These are phyloP conservation scores for Calcarius lapponicus DNA, from an alignment of 2,797 vertebrate genomes.

Conservation along the genomic window DNA sequence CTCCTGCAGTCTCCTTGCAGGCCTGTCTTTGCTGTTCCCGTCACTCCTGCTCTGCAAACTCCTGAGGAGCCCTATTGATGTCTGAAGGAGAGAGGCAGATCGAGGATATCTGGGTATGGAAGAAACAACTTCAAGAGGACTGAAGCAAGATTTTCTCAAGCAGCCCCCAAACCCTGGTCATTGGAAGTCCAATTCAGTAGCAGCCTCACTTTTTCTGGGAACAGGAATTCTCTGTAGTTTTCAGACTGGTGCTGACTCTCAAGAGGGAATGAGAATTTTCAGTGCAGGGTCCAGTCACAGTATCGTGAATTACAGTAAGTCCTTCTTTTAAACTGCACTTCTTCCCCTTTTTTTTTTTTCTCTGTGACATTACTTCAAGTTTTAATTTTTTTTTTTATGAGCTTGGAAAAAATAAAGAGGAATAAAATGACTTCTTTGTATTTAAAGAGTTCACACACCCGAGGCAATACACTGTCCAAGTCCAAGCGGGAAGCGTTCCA, in stretches of 20 bases:
- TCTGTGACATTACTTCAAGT: neutral
- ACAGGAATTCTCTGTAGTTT: neutral
- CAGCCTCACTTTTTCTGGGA: neutral
- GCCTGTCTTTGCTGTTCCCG: neutral
- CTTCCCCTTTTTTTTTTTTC: fast-evolving
- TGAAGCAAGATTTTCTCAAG: fast-evolving
- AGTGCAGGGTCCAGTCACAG: neutral
- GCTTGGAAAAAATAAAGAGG: neutral
- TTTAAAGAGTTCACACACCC: neutral
- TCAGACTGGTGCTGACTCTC: neutral
- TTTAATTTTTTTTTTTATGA: neutral
- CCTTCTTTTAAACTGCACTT: neutral
- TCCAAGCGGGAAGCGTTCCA: neutral
- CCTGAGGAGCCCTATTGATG: neutral
- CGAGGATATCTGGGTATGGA: neutral
- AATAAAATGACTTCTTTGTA: neutral
- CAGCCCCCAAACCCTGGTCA: neutral
- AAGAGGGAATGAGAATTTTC: neutral
- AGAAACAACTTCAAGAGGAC: neutral
- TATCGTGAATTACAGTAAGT: neutral
- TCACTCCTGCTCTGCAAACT: neutral
- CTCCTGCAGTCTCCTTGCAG: neutral
- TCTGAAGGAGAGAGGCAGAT: neutral
- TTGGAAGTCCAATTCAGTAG: neutral
- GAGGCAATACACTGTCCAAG: neutral